Evolutionary conservation across 2,888 invertebrate genomes (phyloP), one percentile per base, ranked within the genome.

Genomic region (Pilophorus perplexus): DNA sequence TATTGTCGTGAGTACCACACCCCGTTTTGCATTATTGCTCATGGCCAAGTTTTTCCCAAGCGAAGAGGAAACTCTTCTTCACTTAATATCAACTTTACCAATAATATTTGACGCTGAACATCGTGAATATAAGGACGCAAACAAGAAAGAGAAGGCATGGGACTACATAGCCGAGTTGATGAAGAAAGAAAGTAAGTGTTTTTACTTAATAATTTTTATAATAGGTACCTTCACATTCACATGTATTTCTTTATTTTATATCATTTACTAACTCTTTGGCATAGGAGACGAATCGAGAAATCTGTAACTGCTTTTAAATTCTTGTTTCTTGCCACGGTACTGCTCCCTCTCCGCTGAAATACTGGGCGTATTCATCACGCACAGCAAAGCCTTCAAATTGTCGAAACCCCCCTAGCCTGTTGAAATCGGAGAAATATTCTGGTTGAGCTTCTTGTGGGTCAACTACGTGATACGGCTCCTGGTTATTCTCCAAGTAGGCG

Each of bases 301-400:
- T 50, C 50, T 50, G 20, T 23, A 50, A 27, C 12, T 50, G 25
- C 23, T 27, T 25, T 50, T 23, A 50, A 50, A 50, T 50, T 50
- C 50, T 50, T 22, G 25, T 27, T 50, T 50, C 50, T 27, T 55
- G 65, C 65, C 65, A 55, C 23, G 46, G 37, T 52, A 50, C 50
- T 12, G 25, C 52, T 55, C 54, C 54, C 16, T 54, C 22, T 22
- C 54, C 37, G 37, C 48, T 38, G 27, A 65, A 65, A 52, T 55
- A 65, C 23, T 65, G 16, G 40, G 14, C 40, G 38, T 48, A 65
- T 22, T 38, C 20, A 12, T 65, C 65, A 37, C 50, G 48, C 28
- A 64, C 37, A 16, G 48, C 52, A 64, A 64, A 64, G 18, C 52
- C 64, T 42, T 66, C 42, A 57, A 42, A 27, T 44, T 66, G 48